Base-by-base conservation (phyloP, 2,797 vertebrate species). In the Dallia pectoralis region DNA sequence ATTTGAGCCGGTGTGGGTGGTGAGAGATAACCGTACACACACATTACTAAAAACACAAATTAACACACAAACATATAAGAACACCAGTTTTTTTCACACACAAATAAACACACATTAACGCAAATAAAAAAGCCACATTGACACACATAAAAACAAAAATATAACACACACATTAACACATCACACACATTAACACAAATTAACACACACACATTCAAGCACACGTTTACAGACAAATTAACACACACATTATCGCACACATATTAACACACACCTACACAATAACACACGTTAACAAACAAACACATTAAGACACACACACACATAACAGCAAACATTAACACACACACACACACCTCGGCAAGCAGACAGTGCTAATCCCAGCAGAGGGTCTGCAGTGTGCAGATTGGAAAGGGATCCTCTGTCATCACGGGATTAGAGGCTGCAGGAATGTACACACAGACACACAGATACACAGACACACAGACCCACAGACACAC, bases 391-490 rank as follows among this genome's bases (percentile, higher is more conserved):
- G 74, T 82, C 76, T 79, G n/a, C 85, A 81, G 85, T 87, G 87
- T 74, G 85, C 84, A 78, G 86, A 85, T 84, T 79, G 81, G 82
- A 85, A 84, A 87, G 76, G 73, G 85, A 88, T 85, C 77, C 70
- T 78, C 84, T 84, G 85, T 89, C 88, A 91, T 87, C 87, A 90
- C 84, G 71, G 84, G 89, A 86, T 88, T 87, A 90, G 83, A 79
- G 79, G 78, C 74, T 89, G 84, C 87, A 81, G 84, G 80, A 29
- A 81, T 80, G 82, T 84, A 78, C 68, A 32, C 16, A 40, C 59
- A 29, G 22, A 62, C 59, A 29, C 59, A 62, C 59, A 27, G 22
- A 62, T 25, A 62, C 59, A 62, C 66, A 69, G 67, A 69, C 70
- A 69, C 56, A 70, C 64, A 71, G 18, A 49, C 62, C 32, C 44